Conservation (phyloP, 2,113 vertebrate genomes). For the Stegostoma tigrinum region DNA sequence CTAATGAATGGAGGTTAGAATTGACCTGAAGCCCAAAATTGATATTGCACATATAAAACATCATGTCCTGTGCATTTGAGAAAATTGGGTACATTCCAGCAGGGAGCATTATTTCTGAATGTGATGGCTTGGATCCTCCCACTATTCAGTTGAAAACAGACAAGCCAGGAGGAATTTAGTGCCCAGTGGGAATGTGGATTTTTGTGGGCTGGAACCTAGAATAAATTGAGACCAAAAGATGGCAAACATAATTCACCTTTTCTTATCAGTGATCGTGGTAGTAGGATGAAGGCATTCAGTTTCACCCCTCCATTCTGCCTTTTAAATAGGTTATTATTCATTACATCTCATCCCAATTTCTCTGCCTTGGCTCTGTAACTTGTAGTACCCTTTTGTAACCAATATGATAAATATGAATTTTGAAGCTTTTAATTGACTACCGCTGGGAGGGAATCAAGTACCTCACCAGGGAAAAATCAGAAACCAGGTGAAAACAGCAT, state of each 20-base stretch:
- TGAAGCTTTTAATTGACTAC: neutral
- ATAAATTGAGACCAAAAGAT: neutral
- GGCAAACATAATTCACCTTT: too few relatives aligned
- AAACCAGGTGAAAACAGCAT: too few relatives aligned
- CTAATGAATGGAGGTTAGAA: neutral
- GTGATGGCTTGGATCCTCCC: neutral
- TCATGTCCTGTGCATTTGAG: neutral
- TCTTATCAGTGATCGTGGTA: neutral
- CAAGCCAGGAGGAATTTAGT: neutral
- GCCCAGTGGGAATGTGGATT: neutral
- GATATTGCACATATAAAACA: neutral
- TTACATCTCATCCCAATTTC: neutral
- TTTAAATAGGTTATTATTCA: neutral
- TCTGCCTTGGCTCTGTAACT: neutral
- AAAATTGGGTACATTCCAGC: neutral
- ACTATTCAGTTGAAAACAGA: neutral
- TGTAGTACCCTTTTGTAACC: neutral
- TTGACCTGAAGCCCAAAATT: neutral
- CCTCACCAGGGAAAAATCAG: too few relatives aligned
- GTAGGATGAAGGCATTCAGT: neutral
- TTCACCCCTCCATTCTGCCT: neutral
- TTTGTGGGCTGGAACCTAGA: neutral
- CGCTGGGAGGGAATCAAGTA: too few relatives aligned
- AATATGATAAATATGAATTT: neutral
- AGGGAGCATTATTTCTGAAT: neutral